Evolutionary conservation across 23 tunicate species (phyloP), one percentile per base, ranked within the genome.

Genomic region (Halocynthia roretzi): DNA sequence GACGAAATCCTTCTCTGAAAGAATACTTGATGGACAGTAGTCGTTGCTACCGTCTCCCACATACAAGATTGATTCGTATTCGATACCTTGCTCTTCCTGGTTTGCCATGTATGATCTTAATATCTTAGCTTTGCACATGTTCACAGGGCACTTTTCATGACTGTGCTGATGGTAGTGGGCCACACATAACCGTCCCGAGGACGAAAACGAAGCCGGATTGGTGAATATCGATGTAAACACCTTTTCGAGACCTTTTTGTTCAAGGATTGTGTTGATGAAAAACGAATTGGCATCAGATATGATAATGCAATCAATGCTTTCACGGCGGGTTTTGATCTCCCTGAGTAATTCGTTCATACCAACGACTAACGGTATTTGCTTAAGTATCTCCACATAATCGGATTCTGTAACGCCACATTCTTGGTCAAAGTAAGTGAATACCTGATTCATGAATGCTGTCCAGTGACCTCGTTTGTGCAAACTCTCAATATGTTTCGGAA

Each of bases 41-140:
- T 85, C 90, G 71, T 85, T 85, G 11, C 72, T 18, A 7, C 84
- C 84, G 74, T 85, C 90, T 23, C 90, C 90, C 40, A 80, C 57
- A 66, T 85, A 85, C n/a, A 83, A 65, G 15, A 85, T 76, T 7
- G 21, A 8, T 11, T 60, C 54, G 65, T 85, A 85, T 8, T 10
- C 6, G 8, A 52, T 76, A 54, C 67, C 83, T 10, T 48, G 44
- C 7, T 60, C 69, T 61, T 56, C 51, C 10, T n/a, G 53, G 0
- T 56, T 68, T 7, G 53, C 70, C 22, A 71, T n/a, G 49, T 62
- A 80, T 5, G 73, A 68, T 6, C 17, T 11, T 15, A 85, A 48
- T 19, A 85, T 51, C 52, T 63, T 53, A 11, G 81, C 80, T 67
- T 85, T 85, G 56, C 90, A 85, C 83, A 85, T 79, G 62, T 80